Evolutionary conservation across 2,888 invertebrate species (phyloP), one percentile per base, ranked within the genome.

Genomic region (Acanthosepion lycidas): DNA sequence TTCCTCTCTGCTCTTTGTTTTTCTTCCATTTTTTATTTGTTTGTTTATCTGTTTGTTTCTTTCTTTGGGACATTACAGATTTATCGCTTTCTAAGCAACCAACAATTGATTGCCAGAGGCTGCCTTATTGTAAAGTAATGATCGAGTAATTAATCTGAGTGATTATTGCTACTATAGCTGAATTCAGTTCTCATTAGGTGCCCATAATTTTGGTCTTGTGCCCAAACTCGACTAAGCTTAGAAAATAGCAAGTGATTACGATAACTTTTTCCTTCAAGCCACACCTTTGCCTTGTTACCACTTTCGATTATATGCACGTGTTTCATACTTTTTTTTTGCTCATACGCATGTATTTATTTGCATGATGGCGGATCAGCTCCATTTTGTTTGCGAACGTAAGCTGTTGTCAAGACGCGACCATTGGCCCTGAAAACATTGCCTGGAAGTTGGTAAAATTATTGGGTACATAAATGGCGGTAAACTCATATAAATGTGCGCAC

Each of bases 361-460:
- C 78, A 9, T n/a, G 15, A 78, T 78, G 78, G 78, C 78, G n/a
- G 12, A n/a, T n/a, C 78, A n/a, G n/a, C 78, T 78, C 78, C n/a
- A 78, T 78, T 78, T 78, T 78, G 78, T n/a, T 78, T 78, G 78
- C n/a, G 78, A 78, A 78, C n/a, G 78, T n/a, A 78, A 78, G 78
- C 78, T 78, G 78, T 78, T 78, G 78, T 78, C 78, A 78, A 78
- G 78, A n/a, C 78, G 15, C 78, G 15, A 78, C 78, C 78, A 78
- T n/a, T 78, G 78, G 78, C 78, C n/a, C n/a, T n/a, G 78, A 78
- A 78, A 78, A n/a, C 78, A 78, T 9, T 78, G 78, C 15, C 78
- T 23, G 55, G 20, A 23, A 59, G 55, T 78, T 78, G n/a, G 78
- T n/a, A 78, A 78, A 78, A 78, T 78, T n/a, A n/a, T n/a, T 78